Evolutionary conservation across 2,888 invertebrate genomes (phyloP), one percentile per base, ranked within the genome.

Genomic region (Limnephilus rhombicus): DNA sequence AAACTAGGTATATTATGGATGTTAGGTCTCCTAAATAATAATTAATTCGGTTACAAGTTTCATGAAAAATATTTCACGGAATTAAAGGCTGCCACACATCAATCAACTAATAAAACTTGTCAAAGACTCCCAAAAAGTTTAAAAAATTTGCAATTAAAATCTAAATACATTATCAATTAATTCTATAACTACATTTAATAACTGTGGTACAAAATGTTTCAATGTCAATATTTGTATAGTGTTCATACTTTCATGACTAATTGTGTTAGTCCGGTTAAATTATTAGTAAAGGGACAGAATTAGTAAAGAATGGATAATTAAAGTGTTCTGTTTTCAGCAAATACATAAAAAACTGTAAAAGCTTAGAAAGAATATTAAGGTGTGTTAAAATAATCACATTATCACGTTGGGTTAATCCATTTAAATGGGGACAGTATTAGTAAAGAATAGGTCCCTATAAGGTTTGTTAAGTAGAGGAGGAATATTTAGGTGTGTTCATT

Each of bases 81-180:
- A 68, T 9, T 68, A 68, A 9, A 68, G 24, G 68, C 68, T 2
- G 68, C 68, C 68, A 68, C 68, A 68, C 7, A n/a, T 68, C 9
- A 68, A n/a, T n/a, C 68, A 68, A 68, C 24, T 68, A 24, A 68
- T 68, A 68, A 68, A 68, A 68, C 11, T 68, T 49, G 29, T 53
- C 15, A 91, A 91, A 91, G 91, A 91, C 91, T 91, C 91, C 91
- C 91, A 91, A 87, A 82, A 87, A 87, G 82, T 87, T 49, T 18
- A 85, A 49, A 82, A 87, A 81, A 88, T 82, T 49, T 87, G 91
- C 87, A 91, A 91, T 91, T 87, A 80, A 89, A 80, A 89, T 89
- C 87, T 87, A 91, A 91, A 81, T 80, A 81, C 81, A 49, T 34
- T 68, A 37, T 34, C 34, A 68, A 80, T 31, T 87, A 89, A 86